Evolutionary conservation across 2,113 vertebrate genomes (phyloP).

Genomic region (Ginglymostoma cirratum): DNA sequence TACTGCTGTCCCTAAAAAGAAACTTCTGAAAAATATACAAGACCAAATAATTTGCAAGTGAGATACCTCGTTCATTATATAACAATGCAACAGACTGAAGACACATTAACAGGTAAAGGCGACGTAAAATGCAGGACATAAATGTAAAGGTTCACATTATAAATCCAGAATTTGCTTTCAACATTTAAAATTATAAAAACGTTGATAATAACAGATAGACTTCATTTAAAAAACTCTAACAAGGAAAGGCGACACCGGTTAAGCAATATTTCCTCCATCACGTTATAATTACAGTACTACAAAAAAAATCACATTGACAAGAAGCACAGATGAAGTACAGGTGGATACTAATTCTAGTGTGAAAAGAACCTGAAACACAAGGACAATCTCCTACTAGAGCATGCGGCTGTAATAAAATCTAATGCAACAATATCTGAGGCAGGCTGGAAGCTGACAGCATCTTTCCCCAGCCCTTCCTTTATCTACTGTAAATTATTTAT

Average conservation of each 20-base stretch:
- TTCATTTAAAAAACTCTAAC: neutral
- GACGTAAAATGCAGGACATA: neutral
- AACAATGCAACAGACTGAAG: neutral
- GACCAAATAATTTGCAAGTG: neutral
- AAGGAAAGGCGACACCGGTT: neutral
- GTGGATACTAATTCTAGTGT: neutral
- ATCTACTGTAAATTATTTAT: neutral
- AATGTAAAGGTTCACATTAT: neutral
- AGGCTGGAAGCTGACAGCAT: slow-evolving; percentile 21
- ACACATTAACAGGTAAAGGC: neutral
- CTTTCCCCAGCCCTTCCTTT: neutral
- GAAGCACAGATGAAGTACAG: neutral
- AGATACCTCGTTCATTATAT: neutral
- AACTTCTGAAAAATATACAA: slow-evolving; percentile 15
- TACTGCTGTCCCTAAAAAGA: neutral
- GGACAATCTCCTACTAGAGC: neutral
- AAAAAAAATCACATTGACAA: neutral
- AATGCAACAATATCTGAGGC: slow-evolving; percentile 16
- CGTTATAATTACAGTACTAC: no score
- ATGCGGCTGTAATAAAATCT: slow-evolving; percentile 29
- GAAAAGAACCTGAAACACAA: neutral
- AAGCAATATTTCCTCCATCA: neutral
- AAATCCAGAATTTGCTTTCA: neutral
- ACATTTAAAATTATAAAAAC: neutral
- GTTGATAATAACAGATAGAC: neutral